Evolutionary conservation across 2,888 invertebrate genomes (phyloP).

Genomic region (Dimorphilus gyrociliatus): DNA sequence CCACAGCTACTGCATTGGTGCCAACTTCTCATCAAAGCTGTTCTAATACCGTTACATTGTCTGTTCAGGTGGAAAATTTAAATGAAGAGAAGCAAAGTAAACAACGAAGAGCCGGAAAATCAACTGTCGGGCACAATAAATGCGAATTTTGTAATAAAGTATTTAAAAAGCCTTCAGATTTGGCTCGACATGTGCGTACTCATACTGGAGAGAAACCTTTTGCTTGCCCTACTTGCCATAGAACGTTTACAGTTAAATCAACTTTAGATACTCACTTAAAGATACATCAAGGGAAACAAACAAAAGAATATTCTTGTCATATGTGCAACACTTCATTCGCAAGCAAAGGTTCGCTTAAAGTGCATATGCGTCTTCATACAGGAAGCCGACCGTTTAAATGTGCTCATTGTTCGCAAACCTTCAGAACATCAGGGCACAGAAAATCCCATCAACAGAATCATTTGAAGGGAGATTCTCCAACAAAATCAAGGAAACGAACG

Average conservation of each 20-base stretch:
- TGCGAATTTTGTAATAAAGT: constrained; percentile 36
- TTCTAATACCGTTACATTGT: too few relatives aligned
- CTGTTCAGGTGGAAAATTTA: too few relatives aligned
- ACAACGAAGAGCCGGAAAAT: too few relatives aligned
- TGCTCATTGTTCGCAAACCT: constrained; percentile 56
- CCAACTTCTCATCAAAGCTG: too few relatives aligned
- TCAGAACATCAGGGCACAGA: constrained; percentile 51
- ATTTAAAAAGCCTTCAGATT: constrained; percentile 40
- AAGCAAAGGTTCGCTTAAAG: constrained; percentile 26
- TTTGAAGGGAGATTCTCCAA: constrained; percentile 27
- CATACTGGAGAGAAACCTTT: constrained; percentile 42
- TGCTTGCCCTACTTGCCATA: constrained; percentile 34
- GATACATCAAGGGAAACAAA: constrained; percentile 42
- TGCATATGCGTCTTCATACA: constrained; percentile 27
- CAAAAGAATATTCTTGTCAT: too few relatives aligned
- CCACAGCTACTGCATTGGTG: too few relatives aligned
- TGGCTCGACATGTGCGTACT: constrained; percentile 37
- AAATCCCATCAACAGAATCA: constrained; percentile 48
- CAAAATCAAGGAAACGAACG: too few relatives aligned
- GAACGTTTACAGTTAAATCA: constrained; percentile 38
- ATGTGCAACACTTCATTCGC: constrained; percentile 25
- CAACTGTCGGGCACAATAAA: constrained; percentile 22
- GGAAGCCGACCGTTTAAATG: constrained; percentile 54
- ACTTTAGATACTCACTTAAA: constrained; percentile 37
- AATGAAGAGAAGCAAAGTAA: too few relatives aligned